A percentile compares a stretch with the other conserved stretches of the same genome.
Evolutionary conservation across 2,797 vertebrate species (phyloP).

Genomic region (Rousettus madagascariensis): DNA sequence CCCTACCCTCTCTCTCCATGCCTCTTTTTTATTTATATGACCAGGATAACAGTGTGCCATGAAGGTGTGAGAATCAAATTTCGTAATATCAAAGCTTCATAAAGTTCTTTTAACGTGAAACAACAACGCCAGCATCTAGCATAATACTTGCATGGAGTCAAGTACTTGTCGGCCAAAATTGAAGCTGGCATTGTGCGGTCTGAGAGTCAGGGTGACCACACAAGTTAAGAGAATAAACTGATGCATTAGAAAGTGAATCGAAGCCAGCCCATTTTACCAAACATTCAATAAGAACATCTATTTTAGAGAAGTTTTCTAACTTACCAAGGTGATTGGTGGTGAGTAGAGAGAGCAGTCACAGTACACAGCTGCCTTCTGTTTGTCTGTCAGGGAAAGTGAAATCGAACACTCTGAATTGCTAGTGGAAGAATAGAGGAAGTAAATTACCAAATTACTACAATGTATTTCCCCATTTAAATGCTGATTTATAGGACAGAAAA

Average conservation of each 20-base stretch:
- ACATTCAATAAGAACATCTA: neutral
- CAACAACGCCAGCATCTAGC: neutral
- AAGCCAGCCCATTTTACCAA: neutral
- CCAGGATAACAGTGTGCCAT: neutral
- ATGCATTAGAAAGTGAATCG: neutral
- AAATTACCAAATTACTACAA: neutral
- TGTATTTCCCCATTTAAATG: neutral
- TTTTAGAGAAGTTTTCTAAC: neutral
- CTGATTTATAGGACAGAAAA: neutral
- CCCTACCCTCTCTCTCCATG: neutral
- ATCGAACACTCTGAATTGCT: neutral
- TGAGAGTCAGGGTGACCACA: neutral
- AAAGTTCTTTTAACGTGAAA: neutral
- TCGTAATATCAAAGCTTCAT: neutral
- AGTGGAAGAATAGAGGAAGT: neutral
- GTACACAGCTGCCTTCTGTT: fast-evolving
- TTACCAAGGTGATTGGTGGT: neutral
- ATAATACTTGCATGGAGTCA: neutral
- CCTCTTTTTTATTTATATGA: neutral
- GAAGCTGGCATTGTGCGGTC: neutral
- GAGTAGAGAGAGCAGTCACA: neutral
- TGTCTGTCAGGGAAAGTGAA: neutral
- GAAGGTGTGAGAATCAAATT: neutral
- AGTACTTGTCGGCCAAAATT: neutral
- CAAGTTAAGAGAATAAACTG: neutral